Evolutionary conservation across 2,888 invertebrate species (phyloP).

Genomic region (Drosophila vallismaia): DNA sequence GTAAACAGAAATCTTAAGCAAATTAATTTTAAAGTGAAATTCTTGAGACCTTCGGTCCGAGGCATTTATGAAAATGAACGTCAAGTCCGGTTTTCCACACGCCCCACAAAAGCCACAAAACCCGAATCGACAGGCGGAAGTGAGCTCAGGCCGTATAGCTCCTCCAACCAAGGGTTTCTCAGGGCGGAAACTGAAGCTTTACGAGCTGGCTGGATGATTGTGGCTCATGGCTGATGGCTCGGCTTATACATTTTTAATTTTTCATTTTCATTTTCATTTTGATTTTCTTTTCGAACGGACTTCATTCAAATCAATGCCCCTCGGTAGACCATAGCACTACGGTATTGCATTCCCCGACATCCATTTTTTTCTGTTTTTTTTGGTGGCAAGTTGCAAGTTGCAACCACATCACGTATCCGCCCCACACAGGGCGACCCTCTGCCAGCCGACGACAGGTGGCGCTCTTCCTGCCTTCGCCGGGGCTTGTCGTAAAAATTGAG

Average conservation of each 20-base stretch:
- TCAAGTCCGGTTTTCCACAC: constrained; percentile 39
- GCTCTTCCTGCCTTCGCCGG: constrained; percentile 41
- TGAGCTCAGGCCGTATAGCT: constrained; percentile 30
- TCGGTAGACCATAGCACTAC: constrained; percentile 5
- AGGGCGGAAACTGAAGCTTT: constrained; percentile 74
- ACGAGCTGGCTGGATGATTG: constrained; percentile 26
- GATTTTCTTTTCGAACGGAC: constrained; percentile 57
- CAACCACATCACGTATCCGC: constrained; percentile 69
- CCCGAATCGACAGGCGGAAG: constrained; percentile 69
- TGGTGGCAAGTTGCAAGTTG: constrained; percentile 28
- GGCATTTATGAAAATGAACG: constrained; percentile 73
- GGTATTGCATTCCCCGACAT: constrained; percentile 16
- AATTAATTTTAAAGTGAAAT: constrained; percentile 53
- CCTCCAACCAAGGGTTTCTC: constrained; percentile 20
- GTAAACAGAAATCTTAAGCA: constrained; percentile 50
- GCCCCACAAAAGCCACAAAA: constrained; percentile 61
- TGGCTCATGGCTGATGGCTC: constrained; percentile 16
- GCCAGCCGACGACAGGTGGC: constrained; percentile 48
- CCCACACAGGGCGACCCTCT: not conserved
- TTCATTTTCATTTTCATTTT: constrained; percentile 70
- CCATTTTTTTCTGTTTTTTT: constrained; percentile 3
- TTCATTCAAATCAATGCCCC: constrained; percentile 65
- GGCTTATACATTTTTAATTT: constrained; percentile 71
- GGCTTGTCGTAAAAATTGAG: constrained; percentile 64
- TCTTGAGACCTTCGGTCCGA: constrained; percentile 52